These are phyloP conservation scores for Ophion costatus DNA, from an alignment of 2,888 invertebrate species.

Conservation along the genomic window DNA sequence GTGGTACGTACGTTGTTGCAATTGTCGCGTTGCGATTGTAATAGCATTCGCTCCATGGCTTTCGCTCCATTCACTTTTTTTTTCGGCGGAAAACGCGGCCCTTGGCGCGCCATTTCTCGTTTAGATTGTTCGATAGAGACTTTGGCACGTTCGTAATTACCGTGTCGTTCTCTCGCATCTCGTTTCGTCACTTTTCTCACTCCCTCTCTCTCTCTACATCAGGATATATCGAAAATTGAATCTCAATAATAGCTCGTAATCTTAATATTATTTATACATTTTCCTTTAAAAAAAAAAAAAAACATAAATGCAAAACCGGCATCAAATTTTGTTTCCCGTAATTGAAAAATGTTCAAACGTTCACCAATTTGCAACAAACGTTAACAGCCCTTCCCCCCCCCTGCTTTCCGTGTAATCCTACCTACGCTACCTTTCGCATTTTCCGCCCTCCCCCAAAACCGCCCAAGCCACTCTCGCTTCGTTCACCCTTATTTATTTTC, in stretches of 20 bases:
- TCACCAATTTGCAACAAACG: not conserved
- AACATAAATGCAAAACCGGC: not conserved
- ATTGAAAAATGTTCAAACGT: too few relatives aligned
- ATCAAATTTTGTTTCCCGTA: not conserved
- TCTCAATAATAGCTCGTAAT: conserved; percentile 67
- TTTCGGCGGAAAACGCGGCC: not conserved
- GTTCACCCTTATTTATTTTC: conserved; percentile 74
- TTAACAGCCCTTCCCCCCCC: not conserved
- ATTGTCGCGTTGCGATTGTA: conserved; percentile 56
- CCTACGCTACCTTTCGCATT: conserved; percentile 7
- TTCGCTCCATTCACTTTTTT: not conserved
- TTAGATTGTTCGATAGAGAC: conserved; percentile 64
- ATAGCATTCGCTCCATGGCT: conserved; percentile 27
- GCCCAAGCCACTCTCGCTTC: not conserved
- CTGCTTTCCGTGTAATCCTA: conserved; percentile 12
- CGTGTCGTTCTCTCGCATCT: conserved; percentile 53
- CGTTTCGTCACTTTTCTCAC: conserved; percentile 34
- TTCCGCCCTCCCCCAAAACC: not conserved
- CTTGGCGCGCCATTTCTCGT: conserved; percentile 39
- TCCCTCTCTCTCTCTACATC: conserved; percentile 70
- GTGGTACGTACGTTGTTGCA: conserved; percentile 33
- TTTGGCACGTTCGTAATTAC: conserved; percentile 68
- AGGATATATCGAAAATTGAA: conserved; percentile 80
- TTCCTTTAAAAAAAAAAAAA: not conserved
- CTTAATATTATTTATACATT: not conserved